Conservation (phyloP, 2,797 vertebrate genomes). For the Poeciliopsis presidionis region DNA sequence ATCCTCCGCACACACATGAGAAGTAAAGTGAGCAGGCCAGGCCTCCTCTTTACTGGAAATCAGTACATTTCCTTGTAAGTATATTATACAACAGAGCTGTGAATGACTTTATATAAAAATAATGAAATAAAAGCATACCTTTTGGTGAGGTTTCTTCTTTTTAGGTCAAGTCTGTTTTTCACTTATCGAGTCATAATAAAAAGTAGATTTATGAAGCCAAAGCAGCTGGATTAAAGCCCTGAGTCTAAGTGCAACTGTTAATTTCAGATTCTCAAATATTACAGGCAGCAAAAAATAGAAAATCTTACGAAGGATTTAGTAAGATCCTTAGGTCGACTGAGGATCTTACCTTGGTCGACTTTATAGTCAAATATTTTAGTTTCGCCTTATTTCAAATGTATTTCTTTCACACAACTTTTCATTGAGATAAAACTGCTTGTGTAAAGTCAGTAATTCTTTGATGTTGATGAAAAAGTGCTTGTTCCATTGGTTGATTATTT, state of each 20-base stretch:
- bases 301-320: too few species aligned
- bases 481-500: too few species aligned
- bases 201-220: background rate
- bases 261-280: background rate
- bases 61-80: background rate
- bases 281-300: too few species aligned
- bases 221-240: background rate
- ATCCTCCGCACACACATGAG: conserved; percentile 32
- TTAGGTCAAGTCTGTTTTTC: background rate
- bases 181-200: background rate
- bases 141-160: background rate
- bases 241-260: background rate
- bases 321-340: too few species aligned
- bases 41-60: conserved; percentile 29
- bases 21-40: background rate
- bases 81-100: background rate
- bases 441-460: too few species aligned
- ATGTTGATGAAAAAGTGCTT: too few species aligned
- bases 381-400: too few species aligned
- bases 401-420: too few species aligned
- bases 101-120: background rate
- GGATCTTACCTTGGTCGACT: too few species aligned
- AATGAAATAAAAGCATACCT: background rate
- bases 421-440: too few species aligned
- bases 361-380: too few species aligned